Evolutionary conservation across 2,797 vertebrate genomes (phyloP).

Genomic region (Hipposideros larvatus): DNA sequence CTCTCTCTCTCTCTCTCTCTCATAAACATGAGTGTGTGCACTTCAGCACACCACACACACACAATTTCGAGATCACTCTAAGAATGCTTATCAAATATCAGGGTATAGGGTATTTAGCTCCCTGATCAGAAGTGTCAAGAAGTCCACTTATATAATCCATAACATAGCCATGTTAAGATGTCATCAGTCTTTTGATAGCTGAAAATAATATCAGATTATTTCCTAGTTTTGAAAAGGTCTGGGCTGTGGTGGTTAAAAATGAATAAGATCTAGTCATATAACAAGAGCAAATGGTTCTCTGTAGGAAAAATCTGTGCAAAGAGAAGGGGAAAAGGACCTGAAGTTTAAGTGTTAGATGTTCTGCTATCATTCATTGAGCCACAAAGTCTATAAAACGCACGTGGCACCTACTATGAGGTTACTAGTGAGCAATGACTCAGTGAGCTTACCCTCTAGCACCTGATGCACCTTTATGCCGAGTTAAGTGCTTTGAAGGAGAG

Average conservation of each 20-base stretch:
- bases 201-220: not conserved
- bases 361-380: not conserved
- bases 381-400: not conserved
- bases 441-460: not conserved
- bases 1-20: too few species aligned
- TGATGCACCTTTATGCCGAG: not conserved
- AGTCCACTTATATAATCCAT: not conserved
- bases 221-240: constrained; percentile 29
- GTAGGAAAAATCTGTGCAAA: not conserved
- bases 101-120: not conserved
- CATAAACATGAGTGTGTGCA: not conserved
- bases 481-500: not conserved
- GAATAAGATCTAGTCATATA: not conserved
- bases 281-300: not conserved
- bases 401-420: not conserved
- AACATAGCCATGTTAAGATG: not conserved
- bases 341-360: not conserved
- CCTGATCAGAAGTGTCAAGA: not conserved
- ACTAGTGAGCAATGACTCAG: not conserved
- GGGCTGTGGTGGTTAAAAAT: not conserved
- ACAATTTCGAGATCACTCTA: not conserved
- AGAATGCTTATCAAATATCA: not conserved
- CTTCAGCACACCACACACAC: not conserved
- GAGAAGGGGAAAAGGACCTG: not conserved
- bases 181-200: not conserved